phyloP scores from a whole-genome alignment of 2,888 invertebrate species.

The Drosophila nr. medialis region DNA sequence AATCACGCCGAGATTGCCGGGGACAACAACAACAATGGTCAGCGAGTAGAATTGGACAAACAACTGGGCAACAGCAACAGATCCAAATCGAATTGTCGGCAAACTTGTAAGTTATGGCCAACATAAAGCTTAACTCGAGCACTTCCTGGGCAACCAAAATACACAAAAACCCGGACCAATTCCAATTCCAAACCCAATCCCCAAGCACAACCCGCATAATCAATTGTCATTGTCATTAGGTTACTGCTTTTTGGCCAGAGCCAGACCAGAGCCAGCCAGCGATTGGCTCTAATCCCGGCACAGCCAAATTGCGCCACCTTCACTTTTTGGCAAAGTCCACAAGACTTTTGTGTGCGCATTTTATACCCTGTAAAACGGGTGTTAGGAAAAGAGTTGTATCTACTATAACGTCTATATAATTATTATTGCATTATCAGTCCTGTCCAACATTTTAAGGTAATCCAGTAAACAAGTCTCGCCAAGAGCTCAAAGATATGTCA shows the following conservation, averaged over 20 bases:
- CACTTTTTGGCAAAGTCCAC: conserved; percentile 48
- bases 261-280: neutral
- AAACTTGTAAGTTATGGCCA: conserved; percentile 64
- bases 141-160: conserved; percentile 56
- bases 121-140: conserved; percentile 63
- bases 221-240: conserved; percentile 78
- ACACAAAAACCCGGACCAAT: conserved; percentile 18
- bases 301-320: conserved; percentile 68
- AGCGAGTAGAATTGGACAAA: conserved; percentile 71
- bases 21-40: conserved; percentile 53
- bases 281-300: conserved; percentile 49
- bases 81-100: conserved; percentile 67
- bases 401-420: neutral
- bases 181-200: neutral
- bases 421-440: neutral
- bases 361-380: conserved; percentile 13
- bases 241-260: conserved; percentile 27
- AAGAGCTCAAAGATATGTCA: neutral
- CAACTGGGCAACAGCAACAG: conserved; percentile 53
- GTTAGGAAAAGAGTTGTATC: neutral
- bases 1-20: conserved; percentile 70
- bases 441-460: too few species aligned
- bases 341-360: neutral
- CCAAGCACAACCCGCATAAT: conserved; percentile 60
- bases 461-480: neutral